Evolutionary conservation across 2,888 invertebrate species (phyloP).

Genomic region (Tuberolachnus salignus): DNA sequence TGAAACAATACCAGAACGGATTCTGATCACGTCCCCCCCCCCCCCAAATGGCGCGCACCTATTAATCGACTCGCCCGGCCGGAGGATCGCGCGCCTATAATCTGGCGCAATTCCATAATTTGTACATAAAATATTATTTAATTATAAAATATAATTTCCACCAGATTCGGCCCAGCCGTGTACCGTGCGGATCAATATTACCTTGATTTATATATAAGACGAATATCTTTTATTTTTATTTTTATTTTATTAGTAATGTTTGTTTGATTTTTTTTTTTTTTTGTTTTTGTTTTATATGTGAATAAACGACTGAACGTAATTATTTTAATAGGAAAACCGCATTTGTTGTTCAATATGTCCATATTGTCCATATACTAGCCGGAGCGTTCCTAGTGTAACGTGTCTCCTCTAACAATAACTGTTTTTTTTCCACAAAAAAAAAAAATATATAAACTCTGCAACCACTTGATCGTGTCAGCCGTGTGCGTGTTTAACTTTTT

Average conservation of each 20-base stretch:
- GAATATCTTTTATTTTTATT: neutral
- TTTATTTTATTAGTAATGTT: neutral
- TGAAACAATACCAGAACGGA: constrained; percentile 68
- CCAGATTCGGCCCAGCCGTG: neutral
- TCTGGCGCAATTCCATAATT: neutral
- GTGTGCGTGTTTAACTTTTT: too few relatives aligned
- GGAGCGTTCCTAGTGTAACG: too few relatives aligned
- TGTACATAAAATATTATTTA: neutral
- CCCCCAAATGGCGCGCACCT: neutral
- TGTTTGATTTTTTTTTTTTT: neutral
- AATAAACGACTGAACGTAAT: constrained; percentile 45
- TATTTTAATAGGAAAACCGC: neutral
- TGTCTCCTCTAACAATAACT: too few relatives aligned
- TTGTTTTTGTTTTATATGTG: constrained; percentile 4
- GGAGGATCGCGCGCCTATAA: neutral
- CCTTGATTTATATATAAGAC: too few relatives aligned
- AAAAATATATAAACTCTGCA: too few relatives aligned
- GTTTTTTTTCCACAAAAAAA: too few relatives aligned
- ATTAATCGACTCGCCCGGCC: too few relatives aligned
- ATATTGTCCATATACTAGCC: neutral
- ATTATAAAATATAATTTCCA: neutral
- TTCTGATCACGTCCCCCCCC: neutral
- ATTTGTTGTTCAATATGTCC: neutral
- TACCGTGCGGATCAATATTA: neutral
- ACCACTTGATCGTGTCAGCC: too few relatives aligned